Conservation (phyloP, 1,140 invertebrate species). For the Charaxes varanes region DNA sequence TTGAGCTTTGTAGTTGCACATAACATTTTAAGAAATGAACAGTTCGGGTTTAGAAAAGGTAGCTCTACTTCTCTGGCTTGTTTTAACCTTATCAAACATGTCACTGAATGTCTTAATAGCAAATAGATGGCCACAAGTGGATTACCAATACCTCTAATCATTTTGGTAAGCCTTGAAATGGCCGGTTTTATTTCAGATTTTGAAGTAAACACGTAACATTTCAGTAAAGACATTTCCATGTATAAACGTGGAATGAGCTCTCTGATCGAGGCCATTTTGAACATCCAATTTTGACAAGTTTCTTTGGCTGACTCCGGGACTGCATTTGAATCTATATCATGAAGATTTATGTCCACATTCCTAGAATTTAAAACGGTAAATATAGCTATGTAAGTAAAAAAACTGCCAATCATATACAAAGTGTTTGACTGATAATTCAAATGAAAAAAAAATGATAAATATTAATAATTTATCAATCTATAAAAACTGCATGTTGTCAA, state of each 20-base stretch:
- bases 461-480: too few relatives aligned
- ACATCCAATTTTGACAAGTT: slow-evolving; percentile 99
- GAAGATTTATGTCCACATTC: slow-evolving; percentile 27
- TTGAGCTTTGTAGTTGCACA: too few relatives aligned
- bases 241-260: slow-evolving; percentile 96
- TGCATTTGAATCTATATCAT: slow-evolving; percentile 79
- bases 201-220: slow-evolving; percentile 91
- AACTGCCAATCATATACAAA: too few relatives aligned
- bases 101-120: too few relatives aligned
- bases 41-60: too few relatives aligned
- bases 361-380: slow-evolving; percentile 22
- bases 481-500: too few relatives aligned
- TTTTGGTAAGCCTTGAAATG: slow-evolving; percentile 84
- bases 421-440: too few relatives aligned
- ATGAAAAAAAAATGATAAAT: too few relatives aligned
- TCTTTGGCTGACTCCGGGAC: slow-evolving; percentile 94
- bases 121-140: slow-evolving; percentile 93
- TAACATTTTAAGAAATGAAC: too few relatives aligned
- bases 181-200: slow-evolving; percentile 83
- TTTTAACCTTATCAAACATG: too few relatives aligned
- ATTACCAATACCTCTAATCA: slow-evolving; percentile 95
- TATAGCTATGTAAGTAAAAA: too few relatives aligned
- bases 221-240: slow-evolving; percentile 94
- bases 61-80: too few relatives aligned
- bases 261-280: slow-evolving; percentile 97